Evolutionary conservation across 1,140 invertebrate species (phyloP), one percentile per base, ranked within the genome.

Genomic region (Aphelenchoides besseyi): DNA sequence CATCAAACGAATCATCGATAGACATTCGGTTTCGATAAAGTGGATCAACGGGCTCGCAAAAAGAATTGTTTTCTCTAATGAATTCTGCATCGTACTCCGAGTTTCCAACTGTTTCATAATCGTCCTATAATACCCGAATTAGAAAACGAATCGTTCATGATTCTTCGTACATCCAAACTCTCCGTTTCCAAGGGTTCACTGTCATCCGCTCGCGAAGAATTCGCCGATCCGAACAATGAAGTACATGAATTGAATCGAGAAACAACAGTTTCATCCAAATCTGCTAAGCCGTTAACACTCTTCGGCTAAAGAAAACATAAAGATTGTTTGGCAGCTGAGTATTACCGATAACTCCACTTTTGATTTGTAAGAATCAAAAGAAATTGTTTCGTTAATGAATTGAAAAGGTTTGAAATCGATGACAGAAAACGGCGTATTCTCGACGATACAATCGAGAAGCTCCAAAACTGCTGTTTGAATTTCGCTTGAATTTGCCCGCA

Each of bases 211-310:
- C 55, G 55, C 55, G 55, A 59, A 59, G 55, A 8, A 18, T 28
- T 59, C 12, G 55, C 41, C 2, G 63, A 66, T 35, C 36, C 63
- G 16, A 36, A 16, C 2, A 66, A 53, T 29, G 63, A 66, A 55
- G 30, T 32, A 32, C 16, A 12, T 1, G 63, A 66, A 53, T 35
- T 66, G 16, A 35, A 66, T 2, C 63, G 1, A 33, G 63, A 66
- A 33, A 66, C 30, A 1, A 37, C 16, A 33, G 28, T 37, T 53
- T 66, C 63, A 53, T 66, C 32, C 32, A 66, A 26, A 30, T 66
- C 63, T 1, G 36, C 30, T 12, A 37, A 35, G 0, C 12, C 16
- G 41, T 41, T 33, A 1, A 29, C 36, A 2, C 36, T 29, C 9
- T 32, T 32, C 16, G 30, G 12, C 63, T 66, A 53, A 66, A 66